Evolutionary conservation across 2,113 vertebrate species (phyloP), one percentile per base, ranked within the genome.

Genomic region (Thermophis baileyi): DNA sequence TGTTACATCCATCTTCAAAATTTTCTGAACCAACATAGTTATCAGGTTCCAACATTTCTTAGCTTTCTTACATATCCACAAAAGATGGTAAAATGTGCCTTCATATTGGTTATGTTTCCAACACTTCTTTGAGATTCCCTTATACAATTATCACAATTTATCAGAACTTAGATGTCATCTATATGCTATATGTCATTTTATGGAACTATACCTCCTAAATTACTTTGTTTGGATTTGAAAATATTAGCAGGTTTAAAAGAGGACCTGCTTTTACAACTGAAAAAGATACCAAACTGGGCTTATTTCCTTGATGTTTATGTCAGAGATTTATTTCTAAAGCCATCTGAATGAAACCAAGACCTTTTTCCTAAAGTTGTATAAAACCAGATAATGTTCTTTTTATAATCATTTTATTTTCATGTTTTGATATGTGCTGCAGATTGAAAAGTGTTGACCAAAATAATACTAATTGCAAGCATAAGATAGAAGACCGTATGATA

Each of bases 221-320:
- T 97, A 96, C 95, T 97, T 96, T 96, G 96, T 96, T 96, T 97
- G 96, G 95, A 96, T 94, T 96, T 96, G 95, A 94, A 94, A 95
- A 96, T 96, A 95, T 95, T 90, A 94, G 85, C 94, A 96, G 96
- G 95, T 96, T 97, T 96, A 96, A 93, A 92, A 92, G 50, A 96
- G 95, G 95, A 95, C 54, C 91, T 0, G 40, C 93, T 92, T 95
- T 96, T 88, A 25, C 95, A 97, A 96, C 92, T 94, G 91, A 94
- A 93, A 95, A 94, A 96, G 95, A 95, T 96, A 96, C 91, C 93
- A 94, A 97, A 91, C 87, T 54, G 85, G 69, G 93, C 4, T 1
- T 85, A 89, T 91, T 96, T 91, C 91, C 93, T 54, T 81, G 74
- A 53, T 89, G 90, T 14, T 1, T 94, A 94, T 94, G 88, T 88